phyloP scores from a whole-genome alignment of 1,140 invertebrate genomes.

The Bombus confusus region DNA sequence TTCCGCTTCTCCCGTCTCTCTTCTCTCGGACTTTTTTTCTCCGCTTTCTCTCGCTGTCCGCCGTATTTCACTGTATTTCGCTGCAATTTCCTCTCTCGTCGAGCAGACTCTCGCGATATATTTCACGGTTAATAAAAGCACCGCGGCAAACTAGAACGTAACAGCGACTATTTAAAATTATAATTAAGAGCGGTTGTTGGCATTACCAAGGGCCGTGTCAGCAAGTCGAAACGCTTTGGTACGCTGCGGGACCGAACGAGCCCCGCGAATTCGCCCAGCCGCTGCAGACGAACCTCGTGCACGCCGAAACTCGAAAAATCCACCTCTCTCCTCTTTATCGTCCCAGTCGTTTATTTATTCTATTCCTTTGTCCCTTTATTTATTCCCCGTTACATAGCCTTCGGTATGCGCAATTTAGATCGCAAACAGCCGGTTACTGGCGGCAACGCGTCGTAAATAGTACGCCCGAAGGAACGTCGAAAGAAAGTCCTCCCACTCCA shows the following conservation, averaged over 20 bases:
- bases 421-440: too few species aligned
- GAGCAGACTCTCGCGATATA: background rate
- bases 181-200: slow-evolving; percentile 42
- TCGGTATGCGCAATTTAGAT: too few species aligned
- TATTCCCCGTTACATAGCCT: too few species aligned
- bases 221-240: slow-evolving; percentile 3
- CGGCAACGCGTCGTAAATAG: too few species aligned
- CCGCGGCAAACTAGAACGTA: slow-evolving; percentile 17
- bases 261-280: background rate
- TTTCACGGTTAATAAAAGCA: slow-evolving; percentile 27
- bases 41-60: too few species aligned
- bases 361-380: too few species aligned
- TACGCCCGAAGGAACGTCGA: too few species aligned
- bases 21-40: background rate
- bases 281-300: too few species aligned
- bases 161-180: slow-evolving; percentile 40
- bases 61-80: background rate
- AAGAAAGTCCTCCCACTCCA: too few species aligned
- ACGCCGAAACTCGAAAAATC: too few species aligned
- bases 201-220: background rate
- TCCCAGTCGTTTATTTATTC: too few species aligned
- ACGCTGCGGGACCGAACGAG: background rate
- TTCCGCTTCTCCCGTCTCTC: background rate
- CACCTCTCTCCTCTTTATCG: too few species aligned
- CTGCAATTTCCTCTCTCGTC: background rate